Base-by-base conservation (phyloP, 2,797 vertebrate genomes). In the Pachyuromys duprasi region DNA sequence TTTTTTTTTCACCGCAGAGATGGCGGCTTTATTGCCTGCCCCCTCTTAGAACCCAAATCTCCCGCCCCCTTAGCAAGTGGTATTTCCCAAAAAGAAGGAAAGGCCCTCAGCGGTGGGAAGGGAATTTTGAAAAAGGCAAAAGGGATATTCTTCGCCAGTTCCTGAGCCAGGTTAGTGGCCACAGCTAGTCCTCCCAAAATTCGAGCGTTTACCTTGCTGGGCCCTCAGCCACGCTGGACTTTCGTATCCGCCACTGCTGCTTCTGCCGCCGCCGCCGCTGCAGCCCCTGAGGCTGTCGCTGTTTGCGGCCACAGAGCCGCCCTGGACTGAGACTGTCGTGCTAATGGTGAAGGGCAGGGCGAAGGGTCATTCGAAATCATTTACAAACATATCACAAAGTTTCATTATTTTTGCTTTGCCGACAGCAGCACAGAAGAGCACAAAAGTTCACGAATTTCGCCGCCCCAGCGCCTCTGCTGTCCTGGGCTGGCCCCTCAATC, bases 301-400 rank as follows among this genome's bases (percentile, higher is more conserved):
- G 78, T 95, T 97, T 97, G 93, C 97, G 98, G 98, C 94, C 87
- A 98, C 82, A 1, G 11, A 98, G 98, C 97, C 94, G 97, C 97
- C 96, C 97, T 97, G 98, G 97, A 97, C 99, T 98, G 98, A 97
- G 98, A 97, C 97, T 89, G 95, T 98, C 81, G 94, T 95, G 95
- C 98, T 99, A 99, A 99, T 98, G 98, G 98, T 98, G 98, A 99
- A 98, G 98, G 98, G 98, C 98, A 99, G 99, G 99, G 98, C 98
- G 97, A 98, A 97, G 98, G 99, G 99, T 99, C 99, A 99, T 97
- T 97, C 96, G 67, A 98, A 99, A 99, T 99, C 98, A 99, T 99
- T 99, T 99, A 99, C 99, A 99, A 99, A 99, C 98, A 99, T 99
- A 99, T 99, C 99, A 98, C 98, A 98, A 99, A 99, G 98, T 99